Conservation (phyloP, 2,113 vertebrate species). For the Ploceus nigricollis region DNA sequence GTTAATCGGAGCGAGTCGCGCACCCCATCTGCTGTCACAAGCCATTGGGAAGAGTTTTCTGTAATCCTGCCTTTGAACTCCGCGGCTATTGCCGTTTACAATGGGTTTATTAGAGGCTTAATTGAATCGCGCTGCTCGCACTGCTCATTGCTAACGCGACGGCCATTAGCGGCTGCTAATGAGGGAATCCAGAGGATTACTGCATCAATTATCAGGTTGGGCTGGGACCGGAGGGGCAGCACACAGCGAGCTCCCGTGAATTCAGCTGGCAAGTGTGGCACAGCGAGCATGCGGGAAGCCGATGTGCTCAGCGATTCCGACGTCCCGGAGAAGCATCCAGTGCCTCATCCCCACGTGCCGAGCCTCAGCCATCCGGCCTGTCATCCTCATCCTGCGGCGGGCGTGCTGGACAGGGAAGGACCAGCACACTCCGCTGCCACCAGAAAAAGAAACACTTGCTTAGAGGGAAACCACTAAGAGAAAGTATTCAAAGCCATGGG, state of each 20-base stretch:
- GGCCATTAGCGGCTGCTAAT: conserved; percentile 73
- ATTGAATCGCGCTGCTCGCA: conserved; percentile 63
- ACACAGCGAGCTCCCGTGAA: conserved; percentile 38
- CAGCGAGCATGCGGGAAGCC: not conserved
- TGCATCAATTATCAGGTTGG: conserved; percentile 66
- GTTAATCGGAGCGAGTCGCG: not conserved
- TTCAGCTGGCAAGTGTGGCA: conserved; percentile 26
- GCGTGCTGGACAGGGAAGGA: not conserved
- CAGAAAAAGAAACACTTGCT: not conserved
- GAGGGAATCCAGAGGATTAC: conserved; percentile 73
- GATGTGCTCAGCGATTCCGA: fast-evolving
- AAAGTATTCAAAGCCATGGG: not conserved
- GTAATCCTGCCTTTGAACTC: conserved; percentile 66
- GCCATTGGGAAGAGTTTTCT: not conserved
- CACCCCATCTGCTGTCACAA: not conserved
- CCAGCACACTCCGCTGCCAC: fast-evolving
- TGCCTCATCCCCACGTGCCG: fast-evolving
- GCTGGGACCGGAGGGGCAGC: conserved; percentile 45
- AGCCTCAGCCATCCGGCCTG: not conserved
- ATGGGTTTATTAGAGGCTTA: conserved; percentile 69
- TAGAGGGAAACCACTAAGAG: not conserved
- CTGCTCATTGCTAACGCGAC: conserved; percentile 25
- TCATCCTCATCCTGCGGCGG: not conserved
- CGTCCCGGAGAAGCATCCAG: not conserved
- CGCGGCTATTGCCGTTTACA: conserved; percentile 45